phyloP scores from a whole-genome alignment of 1,140 invertebrate genomes.

The Musca domestica region DNA sequence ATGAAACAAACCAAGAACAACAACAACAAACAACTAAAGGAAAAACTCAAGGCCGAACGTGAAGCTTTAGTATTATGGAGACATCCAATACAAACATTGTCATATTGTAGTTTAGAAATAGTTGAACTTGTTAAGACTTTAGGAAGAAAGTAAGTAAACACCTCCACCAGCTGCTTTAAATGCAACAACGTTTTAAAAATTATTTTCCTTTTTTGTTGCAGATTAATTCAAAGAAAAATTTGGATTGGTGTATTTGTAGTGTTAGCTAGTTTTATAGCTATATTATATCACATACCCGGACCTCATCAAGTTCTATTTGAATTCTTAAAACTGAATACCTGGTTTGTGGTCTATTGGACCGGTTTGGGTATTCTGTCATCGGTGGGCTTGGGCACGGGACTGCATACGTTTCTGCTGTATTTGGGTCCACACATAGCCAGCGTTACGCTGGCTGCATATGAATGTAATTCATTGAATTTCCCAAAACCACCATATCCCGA shows the following conservation, averaged over 20 bases:
- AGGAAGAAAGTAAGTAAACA: slow-evolving; percentile 54
- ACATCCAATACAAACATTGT: slow-evolving; percentile 76
- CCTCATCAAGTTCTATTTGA: slow-evolving; percentile 55
- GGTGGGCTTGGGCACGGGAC: slow-evolving; percentile 94
- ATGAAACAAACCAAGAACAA: slow-evolving; percentile 20
- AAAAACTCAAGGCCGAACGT: slow-evolving; percentile 56
- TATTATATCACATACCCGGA: slow-evolving; percentile 55
- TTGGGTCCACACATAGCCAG: slow-evolving; percentile 88
- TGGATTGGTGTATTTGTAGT: slow-evolving; percentile 51
- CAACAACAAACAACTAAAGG: slow-evolving; percentile 46
- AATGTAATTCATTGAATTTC: slow-evolving; percentile 92
- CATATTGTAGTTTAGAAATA: slow-evolving; percentile 81
- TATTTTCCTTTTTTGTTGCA: slow-evolving; percentile 48
- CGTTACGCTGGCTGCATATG: slow-evolving; percentile 97
- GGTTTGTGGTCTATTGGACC: slow-evolving; percentile 92
- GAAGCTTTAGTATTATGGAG: slow-evolving; percentile 82
- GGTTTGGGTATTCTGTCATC: slow-evolving; percentile 94
- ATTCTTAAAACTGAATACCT: slow-evolving; percentile 55
- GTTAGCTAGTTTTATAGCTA: slow-evolving; percentile 52
- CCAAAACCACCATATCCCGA: slow-evolving; percentile 89
- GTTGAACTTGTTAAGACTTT: slow-evolving; percentile 62
- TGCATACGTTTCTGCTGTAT: slow-evolving; percentile 98
- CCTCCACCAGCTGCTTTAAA: no score
- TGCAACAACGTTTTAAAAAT: no score
- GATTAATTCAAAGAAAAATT: slow-evolving; percentile 58